Conservation (phyloP, 2,888 invertebrate genomes). For the Glaucopsyche alexis region DNA sequence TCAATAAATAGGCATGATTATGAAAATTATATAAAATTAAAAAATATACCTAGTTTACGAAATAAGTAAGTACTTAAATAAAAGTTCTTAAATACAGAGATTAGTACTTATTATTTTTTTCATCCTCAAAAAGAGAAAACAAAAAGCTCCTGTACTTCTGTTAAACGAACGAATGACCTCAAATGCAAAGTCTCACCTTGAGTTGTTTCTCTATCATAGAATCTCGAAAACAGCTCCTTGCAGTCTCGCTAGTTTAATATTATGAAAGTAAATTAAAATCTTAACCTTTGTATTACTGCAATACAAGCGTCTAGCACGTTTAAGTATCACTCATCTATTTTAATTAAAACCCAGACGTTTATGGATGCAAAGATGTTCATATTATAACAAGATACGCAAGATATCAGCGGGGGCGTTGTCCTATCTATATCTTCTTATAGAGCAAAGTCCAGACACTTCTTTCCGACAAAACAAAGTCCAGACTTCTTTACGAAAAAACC, state of each 20-base stretch:
- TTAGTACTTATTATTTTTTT: too few species aligned
- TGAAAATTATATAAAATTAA: too few species aligned
- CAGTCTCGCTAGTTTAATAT: background rate
- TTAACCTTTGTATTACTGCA: constrained; percentile 3
- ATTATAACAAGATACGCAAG: background rate
- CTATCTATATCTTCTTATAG: background rate
- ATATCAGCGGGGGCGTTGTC: background rate
- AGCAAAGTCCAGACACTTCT: background rate
- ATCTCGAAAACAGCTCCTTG: background rate
- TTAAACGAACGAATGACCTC: background rate
- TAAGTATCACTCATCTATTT: constrained; percentile 14
- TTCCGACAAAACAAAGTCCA: background rate
- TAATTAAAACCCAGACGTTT: constrained; percentile 16
- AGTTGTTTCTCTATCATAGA: background rate
- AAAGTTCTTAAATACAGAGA: too few species aligned
- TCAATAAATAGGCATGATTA: too few species aligned
- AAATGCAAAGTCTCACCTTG: background rate
- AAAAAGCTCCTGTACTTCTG: too few species aligned
- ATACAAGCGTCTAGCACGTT: constrained; percentile 19
- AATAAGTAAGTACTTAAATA: too few species aligned
- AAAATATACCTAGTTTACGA: background rate
- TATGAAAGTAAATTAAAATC: background rate
- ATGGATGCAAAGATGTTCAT: background rate
- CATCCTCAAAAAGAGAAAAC: too few species aligned
- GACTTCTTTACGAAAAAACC: background rate